Percentiles rank a stretch among this genome's conserved stretches.
phyloP scores from a whole-genome alignment of 1,140 invertebrate species.

The Pemphigus obesinymphae region DNA sequence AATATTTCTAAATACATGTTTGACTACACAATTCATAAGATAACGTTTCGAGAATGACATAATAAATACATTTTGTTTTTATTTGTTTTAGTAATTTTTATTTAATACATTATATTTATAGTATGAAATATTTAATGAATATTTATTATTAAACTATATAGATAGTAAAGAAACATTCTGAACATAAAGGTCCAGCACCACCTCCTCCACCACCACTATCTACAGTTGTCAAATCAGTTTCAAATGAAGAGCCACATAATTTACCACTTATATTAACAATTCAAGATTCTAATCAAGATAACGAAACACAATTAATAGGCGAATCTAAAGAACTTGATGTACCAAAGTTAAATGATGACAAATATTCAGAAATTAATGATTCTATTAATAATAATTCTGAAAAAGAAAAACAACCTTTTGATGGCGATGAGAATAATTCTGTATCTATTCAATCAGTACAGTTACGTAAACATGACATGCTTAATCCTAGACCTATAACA shows the following conservation, averaged over 20 bases:
- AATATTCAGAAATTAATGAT: background rate
- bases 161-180: conserved; percentile 45
- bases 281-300: background rate
- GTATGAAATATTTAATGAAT: too few relatives aligned
- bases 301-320: background rate
- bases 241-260: background rate
- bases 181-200: conserved; percentile 67
- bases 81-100: too few relatives aligned
- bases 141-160: background rate
- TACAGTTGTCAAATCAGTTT: background rate
- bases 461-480: conserved; percentile 7
- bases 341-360: background rate
- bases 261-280: conserved; percentile 7
- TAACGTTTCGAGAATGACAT: too few relatives aligned
- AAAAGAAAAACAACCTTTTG: background rate
- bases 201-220: conserved; percentile 60
- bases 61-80: too few relatives aligned
- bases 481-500: background rate
- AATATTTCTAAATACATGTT: too few relatives aligned
- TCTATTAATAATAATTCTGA: conserved; percentile 34
- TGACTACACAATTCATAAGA: too few relatives aligned
- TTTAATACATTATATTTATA: too few relatives aligned
- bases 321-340: background rate
- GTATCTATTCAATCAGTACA: background rate
- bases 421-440: background rate